phyloP scores from a whole-genome alignment of 2,797 vertebrate genomes.

The Ataeniobius toweri region DNA sequence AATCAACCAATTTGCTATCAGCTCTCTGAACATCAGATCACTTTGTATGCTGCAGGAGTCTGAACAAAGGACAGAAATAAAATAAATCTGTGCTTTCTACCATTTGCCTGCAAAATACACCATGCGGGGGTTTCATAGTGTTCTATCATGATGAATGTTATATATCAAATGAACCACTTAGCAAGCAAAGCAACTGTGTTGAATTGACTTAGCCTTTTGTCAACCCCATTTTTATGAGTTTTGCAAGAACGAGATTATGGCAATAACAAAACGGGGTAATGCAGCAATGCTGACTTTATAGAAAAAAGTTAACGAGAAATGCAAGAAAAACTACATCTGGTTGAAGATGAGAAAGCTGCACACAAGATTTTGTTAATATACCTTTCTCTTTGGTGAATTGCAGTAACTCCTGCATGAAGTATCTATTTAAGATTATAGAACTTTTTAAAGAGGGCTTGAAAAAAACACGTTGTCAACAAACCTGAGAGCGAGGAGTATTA shows the following conservation, averaged over 20 bases:
- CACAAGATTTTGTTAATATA: neutral
- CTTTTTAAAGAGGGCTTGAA: neutral
- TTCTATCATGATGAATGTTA: neutral
- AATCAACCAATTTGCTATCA: conserved; percentile 29
- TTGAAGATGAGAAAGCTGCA: neutral
- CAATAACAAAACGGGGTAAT: neutral
- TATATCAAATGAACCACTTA: neutral
- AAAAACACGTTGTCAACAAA: neutral
- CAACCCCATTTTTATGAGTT: neutral
- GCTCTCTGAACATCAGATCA: neutral
- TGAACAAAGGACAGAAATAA: conserved; percentile 11
- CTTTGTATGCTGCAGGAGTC: conserved; percentile 21
- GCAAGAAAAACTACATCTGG: neutral
- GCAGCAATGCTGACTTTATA: neutral
- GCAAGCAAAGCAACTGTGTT: neutral
- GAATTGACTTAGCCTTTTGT: neutral
- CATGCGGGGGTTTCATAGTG: neutral
- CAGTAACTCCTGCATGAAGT: neutral
- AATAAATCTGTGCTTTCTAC: conserved; percentile 17
- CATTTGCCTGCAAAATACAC: conserved; percentile 1
- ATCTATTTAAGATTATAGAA: neutral
- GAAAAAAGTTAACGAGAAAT: neutral
- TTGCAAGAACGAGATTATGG: neutral
- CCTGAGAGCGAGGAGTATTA: neutral
- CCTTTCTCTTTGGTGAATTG: neutral